phyloP scores from a whole-genome alignment of 2,888 invertebrate genomes.

The Crepidodera aurea region DNA sequence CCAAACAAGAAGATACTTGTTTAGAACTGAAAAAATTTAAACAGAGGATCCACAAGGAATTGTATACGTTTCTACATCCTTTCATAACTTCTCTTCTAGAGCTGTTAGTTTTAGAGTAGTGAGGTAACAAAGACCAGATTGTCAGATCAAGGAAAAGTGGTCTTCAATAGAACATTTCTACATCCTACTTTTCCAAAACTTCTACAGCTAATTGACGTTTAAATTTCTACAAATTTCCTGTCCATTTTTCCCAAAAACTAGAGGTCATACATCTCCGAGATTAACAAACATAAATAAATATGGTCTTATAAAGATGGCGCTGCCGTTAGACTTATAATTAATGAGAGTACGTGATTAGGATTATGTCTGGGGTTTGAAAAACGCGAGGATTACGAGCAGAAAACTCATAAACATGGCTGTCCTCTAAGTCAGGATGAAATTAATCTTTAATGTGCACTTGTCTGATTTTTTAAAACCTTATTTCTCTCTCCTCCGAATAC shows the following conservation, averaged over 20 bases:
- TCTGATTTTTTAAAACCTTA: slow-evolving; percentile 24
- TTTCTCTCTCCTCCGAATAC: slow-evolving; percentile 7
- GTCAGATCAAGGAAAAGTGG: too few species aligned
- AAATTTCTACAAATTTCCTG: neutral
- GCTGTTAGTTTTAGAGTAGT: too few species aligned
- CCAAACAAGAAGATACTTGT: too few species aligned
- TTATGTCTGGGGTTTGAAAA: slow-evolving; percentile 51
- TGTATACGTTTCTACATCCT: too few species aligned
- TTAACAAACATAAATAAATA: slow-evolving; percentile 59
- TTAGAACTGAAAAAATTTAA: too few species aligned
- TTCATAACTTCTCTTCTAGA: too few species aligned
- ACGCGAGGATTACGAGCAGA: slow-evolving; percentile 29
- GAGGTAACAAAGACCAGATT: too few species aligned
- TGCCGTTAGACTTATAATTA: slow-evolving; percentile 58
- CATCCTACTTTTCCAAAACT: too few species aligned
- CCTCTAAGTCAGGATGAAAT: slow-evolving; percentile 12
- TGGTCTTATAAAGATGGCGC: slow-evolving; percentile 31
- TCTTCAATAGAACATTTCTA: too few species aligned
- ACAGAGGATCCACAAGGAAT: too few species aligned
- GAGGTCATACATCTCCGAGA: slow-evolving; percentile 53
- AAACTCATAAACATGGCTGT: slow-evolving; percentile 27
- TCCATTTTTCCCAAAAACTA: neutral
- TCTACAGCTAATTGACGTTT: too few species aligned
- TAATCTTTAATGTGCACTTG: slow-evolving; percentile 26
- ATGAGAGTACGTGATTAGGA: slow-evolving; percentile 61